Evolutionary conservation across 2,113 vertebrate species (phyloP).

Genomic region (Mohoua ochrocephala): DNA sequence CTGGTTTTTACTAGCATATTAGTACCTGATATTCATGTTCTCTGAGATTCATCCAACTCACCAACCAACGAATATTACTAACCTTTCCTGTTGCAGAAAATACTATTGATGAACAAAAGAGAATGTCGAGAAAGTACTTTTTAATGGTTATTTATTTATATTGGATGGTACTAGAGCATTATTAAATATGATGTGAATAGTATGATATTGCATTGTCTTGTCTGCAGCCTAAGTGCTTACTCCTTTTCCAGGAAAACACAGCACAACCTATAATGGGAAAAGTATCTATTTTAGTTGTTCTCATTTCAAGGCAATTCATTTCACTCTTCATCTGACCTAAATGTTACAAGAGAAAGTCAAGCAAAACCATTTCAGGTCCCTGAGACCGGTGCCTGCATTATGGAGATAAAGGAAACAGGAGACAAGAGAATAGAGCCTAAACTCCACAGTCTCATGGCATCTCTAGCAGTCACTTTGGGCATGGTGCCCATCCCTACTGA

Average conservation of each 20-base stretch:
- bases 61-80: conserved; percentile 35
- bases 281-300: neutral
- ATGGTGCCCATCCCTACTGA: neutral
- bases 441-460: neutral
- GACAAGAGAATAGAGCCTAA: neutral
- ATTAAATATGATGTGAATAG: conserved; percentile 62
- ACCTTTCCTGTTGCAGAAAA: conserved; percentile 51
- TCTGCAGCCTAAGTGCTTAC: neutral
- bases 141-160: conserved; percentile 67
- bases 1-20: conserved; percentile 22
- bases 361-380: neutral
- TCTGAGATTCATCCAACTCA: conserved; percentile 1
- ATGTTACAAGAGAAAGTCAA: neutral
- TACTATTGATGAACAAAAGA: neutral
- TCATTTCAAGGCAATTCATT: neutral
- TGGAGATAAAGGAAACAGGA: neutral
- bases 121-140: conserved; percentile 54
- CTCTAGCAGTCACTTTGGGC: neutral
- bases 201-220: neutral
- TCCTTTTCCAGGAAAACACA: neutral
- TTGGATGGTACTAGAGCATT: conserved; percentile 40
- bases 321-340: neutral
- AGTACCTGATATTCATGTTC: conserved; percentile 25
- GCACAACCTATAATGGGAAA: neutral
- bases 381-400: neutral